Base-by-base conservation (phyloP, 37 sponge, comb jelly and placozoan genomes). In the Spongilla lacustris region DNA sequence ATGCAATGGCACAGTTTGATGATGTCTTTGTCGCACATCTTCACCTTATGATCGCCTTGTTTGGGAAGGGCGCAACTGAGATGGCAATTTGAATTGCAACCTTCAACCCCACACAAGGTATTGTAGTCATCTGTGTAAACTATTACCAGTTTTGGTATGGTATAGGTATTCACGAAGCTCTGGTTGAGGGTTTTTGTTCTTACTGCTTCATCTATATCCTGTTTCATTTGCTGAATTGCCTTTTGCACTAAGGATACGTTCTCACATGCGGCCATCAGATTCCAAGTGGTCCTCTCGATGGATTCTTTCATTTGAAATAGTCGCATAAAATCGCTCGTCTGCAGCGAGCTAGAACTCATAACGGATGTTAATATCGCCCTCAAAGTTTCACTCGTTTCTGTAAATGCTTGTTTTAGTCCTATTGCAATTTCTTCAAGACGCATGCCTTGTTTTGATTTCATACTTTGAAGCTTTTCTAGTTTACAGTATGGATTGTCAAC, bases 401-500 rank as follows among this genome's bases (percentile, higher is more conserved):
- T 28, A 66, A 84, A 75, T 26, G 84, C 2, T 3, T 22, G 25
- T 37, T 41, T 71, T 33, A 86, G 73, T 4, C 67, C 69, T 13
- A 1, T 68, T 24, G 66, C 58, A 14, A 58, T 10, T 9, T 9
- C 41, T 41, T 41, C 41, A 41, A 41, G 36, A 1, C 25, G 26
- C 24, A 50, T 3, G 41, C 6, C 41, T 17, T 58, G 58, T 58
- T 58, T 46, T 10, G 46, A 46, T 10, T 4, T 17, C 14, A 1
- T 58, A 19, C 19, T 58, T 25, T 74, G 67, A 2, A 81, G 77
- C 31, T 81, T 88, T 27, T 88, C 88, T 2, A 81, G n/a, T 23
- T 32, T 36, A 71, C 88, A 88, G 82, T 88, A 88, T 0, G 88
- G 88, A 88, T 88, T 88, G 67, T 88, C 88, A 35, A 88, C 35